phyloP scores from a whole-genome alignment of 2,888 invertebrate genomes.

The Mactromeris polynyma region DNA sequence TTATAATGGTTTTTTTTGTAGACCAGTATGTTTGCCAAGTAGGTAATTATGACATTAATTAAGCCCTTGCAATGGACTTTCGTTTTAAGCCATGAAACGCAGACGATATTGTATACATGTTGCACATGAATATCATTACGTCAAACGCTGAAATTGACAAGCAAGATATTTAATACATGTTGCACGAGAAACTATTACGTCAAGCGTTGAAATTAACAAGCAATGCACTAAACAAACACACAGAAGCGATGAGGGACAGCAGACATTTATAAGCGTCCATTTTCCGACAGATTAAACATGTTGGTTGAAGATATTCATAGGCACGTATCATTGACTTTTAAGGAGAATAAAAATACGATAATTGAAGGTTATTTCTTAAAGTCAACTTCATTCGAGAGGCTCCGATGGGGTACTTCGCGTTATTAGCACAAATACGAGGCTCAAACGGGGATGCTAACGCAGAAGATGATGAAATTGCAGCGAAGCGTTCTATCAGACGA shows the following conservation, averaged over 20 bases:
- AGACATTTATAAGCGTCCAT: background rate
- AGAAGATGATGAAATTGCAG: conserved; percentile 5
- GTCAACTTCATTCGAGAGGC: background rate
- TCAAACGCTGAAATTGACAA: background rate
- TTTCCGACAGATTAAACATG: background rate
- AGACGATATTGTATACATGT: background rate
- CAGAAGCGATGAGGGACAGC: background rate
- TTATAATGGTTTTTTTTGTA: too few relatives aligned
- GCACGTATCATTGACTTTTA: background rate
- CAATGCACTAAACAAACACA: background rate
- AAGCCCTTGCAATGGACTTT: too few relatives aligned
- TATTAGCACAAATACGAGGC: background rate
- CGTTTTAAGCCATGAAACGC: background rate
- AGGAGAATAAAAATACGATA: background rate
- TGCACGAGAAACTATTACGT: too few relatives aligned
- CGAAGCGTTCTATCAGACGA: background rate
- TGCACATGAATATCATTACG: background rate
- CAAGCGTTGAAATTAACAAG: background rate
- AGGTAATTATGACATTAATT: too few relatives aligned
- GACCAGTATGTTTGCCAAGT: too few relatives aligned
- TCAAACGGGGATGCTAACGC: background rate
- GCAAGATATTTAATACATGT: too few relatives aligned
- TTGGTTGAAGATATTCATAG: background rate
- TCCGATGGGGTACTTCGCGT: background rate
- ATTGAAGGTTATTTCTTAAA: background rate